phyloP scores from a whole-genome alignment of 2,888 invertebrate genomes.

The Acanthosepion lycidas region DNA sequence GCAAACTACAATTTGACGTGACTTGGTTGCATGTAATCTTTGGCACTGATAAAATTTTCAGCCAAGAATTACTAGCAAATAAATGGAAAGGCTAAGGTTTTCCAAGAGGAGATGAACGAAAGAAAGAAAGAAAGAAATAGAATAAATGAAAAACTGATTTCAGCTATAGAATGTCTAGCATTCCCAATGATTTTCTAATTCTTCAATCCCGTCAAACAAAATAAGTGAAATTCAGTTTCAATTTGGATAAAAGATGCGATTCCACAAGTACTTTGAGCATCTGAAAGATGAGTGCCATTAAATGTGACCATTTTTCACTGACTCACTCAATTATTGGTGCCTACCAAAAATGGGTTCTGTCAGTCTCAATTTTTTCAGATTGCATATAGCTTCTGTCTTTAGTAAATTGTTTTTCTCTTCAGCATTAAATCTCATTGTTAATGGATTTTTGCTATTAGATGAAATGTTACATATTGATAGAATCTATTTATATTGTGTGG shows the following conservation, averaged over 20 bases:
- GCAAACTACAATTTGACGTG: conserved; percentile 6
- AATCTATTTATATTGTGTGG: background rate
- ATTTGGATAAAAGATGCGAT: background rate
- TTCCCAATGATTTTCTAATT: background rate
- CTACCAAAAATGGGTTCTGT: background rate
- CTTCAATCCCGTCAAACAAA: background rate
- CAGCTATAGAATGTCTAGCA: background rate
- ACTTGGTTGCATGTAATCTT: background rate
- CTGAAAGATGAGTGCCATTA: background rate
- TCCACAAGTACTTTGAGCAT: background rate
- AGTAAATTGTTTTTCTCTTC: background rate
- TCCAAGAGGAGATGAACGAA: background rate
- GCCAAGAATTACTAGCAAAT: background rate
- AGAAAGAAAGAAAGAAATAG: background rate
- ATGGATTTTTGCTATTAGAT: conserved; percentile 18
- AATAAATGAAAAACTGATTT: background rate
- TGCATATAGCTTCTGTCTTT: background rate
- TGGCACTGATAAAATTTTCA: conserved; percentile 4
- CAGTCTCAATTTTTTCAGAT: background rate
- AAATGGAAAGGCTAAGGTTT: background rate
- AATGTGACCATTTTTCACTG: background rate
- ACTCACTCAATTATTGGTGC: background rate
- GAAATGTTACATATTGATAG: background rate
- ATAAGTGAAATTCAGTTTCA: conserved; percentile 10
- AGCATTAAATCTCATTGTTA: background rate